Evolutionary conservation across 1,140 invertebrate species (phyloP).

Genomic region (Zaprionus tsacasi): DNA sequence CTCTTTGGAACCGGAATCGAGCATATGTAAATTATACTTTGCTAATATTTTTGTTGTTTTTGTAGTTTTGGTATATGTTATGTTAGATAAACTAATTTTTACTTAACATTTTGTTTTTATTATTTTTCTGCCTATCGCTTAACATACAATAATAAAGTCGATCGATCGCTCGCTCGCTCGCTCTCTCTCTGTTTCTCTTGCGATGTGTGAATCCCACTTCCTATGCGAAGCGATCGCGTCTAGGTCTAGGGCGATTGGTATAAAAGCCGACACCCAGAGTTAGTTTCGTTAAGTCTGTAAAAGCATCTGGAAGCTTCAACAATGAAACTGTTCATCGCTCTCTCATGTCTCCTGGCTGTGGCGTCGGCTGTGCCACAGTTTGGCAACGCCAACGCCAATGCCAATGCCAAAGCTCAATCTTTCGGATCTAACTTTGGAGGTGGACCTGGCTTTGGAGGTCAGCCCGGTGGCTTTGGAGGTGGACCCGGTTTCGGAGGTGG

Average conservation of each 20-base stretch:
- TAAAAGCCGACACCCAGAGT: slow-evolving; percentile 35
- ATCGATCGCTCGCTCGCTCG: not conserved
- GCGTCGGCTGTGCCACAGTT: slow-evolving; percentile 54
- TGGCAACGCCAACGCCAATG: slow-evolving; percentile 23
- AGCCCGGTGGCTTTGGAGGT: not conserved
- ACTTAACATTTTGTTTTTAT: not conserved
- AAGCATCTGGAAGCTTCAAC: slow-evolving; percentile 29
- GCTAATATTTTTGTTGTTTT: not conserved
- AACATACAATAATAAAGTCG: not conserved
- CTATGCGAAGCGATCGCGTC: no score
- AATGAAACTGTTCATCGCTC: slow-evolving; percentile 60
- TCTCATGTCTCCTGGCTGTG: slow-evolving; percentile 48
- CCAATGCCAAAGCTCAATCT: slow-evolving; percentile 20
- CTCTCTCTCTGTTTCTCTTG: not conserved
- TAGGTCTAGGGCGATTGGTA: not conserved
- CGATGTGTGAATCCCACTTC: not conserved
- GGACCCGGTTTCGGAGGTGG: not conserved
- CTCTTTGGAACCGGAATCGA: not conserved
- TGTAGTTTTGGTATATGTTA: not conserved
- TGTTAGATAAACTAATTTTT: no score
- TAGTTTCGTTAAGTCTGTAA: slow-evolving; percentile 40
- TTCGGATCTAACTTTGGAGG: slow-evolving; percentile 11
- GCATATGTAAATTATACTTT: not conserved
- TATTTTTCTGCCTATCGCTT: not conserved
- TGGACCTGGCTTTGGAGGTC: slow-evolving; percentile 3